phyloP scores from a whole-genome alignment of 2,797 vertebrate species.

The Muraenolepis orangiensis region DNA sequence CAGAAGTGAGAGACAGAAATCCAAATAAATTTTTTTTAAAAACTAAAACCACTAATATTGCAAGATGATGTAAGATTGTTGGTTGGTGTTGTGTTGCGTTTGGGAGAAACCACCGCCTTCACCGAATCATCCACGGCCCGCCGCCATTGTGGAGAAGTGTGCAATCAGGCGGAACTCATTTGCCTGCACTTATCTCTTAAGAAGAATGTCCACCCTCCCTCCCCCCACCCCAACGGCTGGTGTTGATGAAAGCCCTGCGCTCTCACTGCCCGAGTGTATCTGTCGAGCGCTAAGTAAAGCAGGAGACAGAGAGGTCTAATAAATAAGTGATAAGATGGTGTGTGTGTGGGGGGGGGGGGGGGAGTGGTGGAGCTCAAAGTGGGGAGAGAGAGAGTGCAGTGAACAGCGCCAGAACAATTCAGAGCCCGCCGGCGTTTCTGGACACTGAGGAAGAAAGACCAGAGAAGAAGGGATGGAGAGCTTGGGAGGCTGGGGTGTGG shows the following conservation, averaged over 20 bases:
- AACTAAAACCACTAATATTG: no score
- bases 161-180: slow-evolving; percentile 45
- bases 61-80: no score
- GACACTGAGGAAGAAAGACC: slow-evolving; percentile 32
- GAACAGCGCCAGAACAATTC: slow-evolving; percentile 66
- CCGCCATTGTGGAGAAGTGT: slow-evolving; percentile 24
- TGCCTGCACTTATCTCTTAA: slow-evolving; percentile 46
- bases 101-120: background rate
- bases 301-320: slow-evolving; percentile 61
- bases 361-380: slow-evolving; percentile 41
- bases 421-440: slow-evolving; percentile 64
- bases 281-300: slow-evolving; percentile 65
- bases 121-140: slow-evolving; percentile 14
- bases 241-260: slow-evolving; percentile 57
- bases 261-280: slow-evolving; percentile 62
- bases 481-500: slow-evolving; percentile 51
- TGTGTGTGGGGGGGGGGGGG: no score
- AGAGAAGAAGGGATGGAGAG: no score
- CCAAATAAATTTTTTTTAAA: no score
- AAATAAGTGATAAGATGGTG: slow-evolving; percentile 76
- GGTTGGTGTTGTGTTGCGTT: background rate
- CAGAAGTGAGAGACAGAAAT: no score
- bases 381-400: slow-evolving; percentile 36
- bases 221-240: slow-evolving; percentile 31
- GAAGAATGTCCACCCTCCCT: no score